Evolutionary conservation across 2,797 vertebrate genomes (phyloP).

Genomic region (Manis javanica): DNA sequence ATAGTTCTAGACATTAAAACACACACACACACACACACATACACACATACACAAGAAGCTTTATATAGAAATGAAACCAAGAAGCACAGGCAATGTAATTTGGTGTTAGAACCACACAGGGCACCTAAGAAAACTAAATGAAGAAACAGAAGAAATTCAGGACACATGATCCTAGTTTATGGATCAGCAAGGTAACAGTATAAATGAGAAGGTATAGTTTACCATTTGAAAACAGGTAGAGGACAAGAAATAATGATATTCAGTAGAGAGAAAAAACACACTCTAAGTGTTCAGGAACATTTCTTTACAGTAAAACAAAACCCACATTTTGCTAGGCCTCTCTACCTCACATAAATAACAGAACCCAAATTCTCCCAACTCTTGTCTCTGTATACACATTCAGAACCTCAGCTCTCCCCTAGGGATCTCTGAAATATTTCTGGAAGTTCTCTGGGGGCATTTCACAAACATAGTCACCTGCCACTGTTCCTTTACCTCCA

Average conservation of each 20-base stretch:
- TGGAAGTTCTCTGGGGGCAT: not conserved
- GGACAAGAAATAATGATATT: not conserved
- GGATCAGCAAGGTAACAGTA: conserved; percentile 30
- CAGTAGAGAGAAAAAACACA: not conserved
- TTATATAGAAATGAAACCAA: conserved; percentile 44
- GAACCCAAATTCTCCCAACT: not conserved
- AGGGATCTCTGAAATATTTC: not conserved
- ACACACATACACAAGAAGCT: conserved; percentile 12
- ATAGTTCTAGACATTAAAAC: conserved; percentile 48
- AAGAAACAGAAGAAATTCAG: not conserved
- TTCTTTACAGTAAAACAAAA: conserved; percentile 12
- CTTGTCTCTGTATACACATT: not conserved
- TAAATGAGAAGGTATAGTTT: conserved; percentile 61
- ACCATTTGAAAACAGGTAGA: conserved; percentile 44
- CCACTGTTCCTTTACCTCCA: not conserved
- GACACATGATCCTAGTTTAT: conserved; percentile 44
- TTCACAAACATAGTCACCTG: not conserved
- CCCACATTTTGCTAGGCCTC: not conserved
- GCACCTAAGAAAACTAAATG: conserved; percentile 52
- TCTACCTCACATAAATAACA: not conserved
- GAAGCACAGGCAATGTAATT: conserved; percentile 55
- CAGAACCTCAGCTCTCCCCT: not conserved
- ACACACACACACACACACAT: not conserved
- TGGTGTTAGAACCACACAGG: conserved; percentile 18
- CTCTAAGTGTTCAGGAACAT: conserved; percentile 16